A percentile compares a stretch with the other conserved stretches of the same genome.
phyloP scores from a whole-genome alignment of 2,888 invertebrate species.

The Ectropis crepuscularia region DNA sequence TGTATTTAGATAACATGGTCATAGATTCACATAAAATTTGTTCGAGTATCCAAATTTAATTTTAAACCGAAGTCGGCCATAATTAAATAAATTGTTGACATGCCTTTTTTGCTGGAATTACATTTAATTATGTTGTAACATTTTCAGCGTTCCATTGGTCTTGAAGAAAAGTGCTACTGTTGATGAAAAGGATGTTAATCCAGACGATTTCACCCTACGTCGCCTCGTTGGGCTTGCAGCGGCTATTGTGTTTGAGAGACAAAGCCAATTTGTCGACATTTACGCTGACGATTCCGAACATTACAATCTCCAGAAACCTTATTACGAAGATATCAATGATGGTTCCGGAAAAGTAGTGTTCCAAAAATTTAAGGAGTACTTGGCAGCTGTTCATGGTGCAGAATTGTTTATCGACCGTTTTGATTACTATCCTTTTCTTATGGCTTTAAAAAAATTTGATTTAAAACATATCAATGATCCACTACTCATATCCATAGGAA shows the following conservation, averaged over 20 bases:
- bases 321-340: too few relatives aligned
- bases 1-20: too few relatives aligned
- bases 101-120: too few relatives aligned
- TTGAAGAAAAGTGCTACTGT: not conserved
- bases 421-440: not conserved
- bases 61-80: too few relatives aligned
- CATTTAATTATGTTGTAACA: too few relatives aligned
- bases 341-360: too few relatives aligned
- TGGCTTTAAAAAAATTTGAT: not conserved
- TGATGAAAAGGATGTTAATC: conserved; percentile 2
- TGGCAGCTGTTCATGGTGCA: not conserved
- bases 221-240: conserved; percentile 7
- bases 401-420: conserved; percentile 1
- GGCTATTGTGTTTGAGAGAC: not conserved
- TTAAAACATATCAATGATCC: not conserved
- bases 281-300: not conserved
- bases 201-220: not conserved
- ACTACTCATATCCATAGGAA: not conserved
- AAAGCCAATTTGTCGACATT: not conserved
- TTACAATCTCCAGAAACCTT: not conserved
- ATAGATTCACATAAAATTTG: too few relatives aligned
- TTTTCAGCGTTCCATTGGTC: conserved; percentile 1
- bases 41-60: too few relatives aligned
- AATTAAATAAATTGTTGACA: too few relatives aligned
- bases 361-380: not conserved